Base-by-base conservation (phyloP, 2,797 vertebrate species). In the Lepilemur septentrionalis region DNA sequence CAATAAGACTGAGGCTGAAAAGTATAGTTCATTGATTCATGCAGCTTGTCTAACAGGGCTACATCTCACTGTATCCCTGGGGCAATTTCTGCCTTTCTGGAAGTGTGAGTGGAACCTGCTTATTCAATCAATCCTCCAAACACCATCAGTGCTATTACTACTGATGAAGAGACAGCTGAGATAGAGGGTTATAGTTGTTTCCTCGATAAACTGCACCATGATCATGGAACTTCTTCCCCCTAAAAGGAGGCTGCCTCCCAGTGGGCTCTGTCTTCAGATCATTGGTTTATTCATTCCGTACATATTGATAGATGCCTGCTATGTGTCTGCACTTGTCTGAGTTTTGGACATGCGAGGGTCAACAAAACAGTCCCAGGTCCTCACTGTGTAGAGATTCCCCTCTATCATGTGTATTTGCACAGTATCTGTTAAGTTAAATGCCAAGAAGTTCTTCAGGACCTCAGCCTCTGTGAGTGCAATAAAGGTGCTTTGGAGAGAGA, bases 251-350 rank as follows among this genome's bases (percentile, higher is more conserved):
- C 18, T 67, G 35, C 32, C 69, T 73, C 4, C 8, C 32, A 20
- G 0, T 1, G 9, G n/a, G 67, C 28, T 75, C 18, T 63, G 57
- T 69, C 59, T 76, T 92, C 35, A 22, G 65, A 32, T 67, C 14
- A 6, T 14, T 20, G 13, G 15, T 41, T 82, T 46, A 25, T 18
- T 78, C 52, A 43, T 17, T 65, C 41, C 28, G 65, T 72, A 25
- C 20, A 4, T 72, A 32, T 43, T n/a, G 35, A 25, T 12, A 10
- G 38, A n/a, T 11, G 32, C 12, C 43, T 79, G 9, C 79, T 38
- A 1, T 0, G 1, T 11, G n/a, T 38, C 35, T 17, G 10, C 1
- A 0, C n/a, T 28, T 8, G 7, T 7, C 23, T 4, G 79, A 65
- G 38, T 25, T 70, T 65, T 13, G 89, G 46, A 5, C 3, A n/a